Percentiles rank a stretch among this genome's conserved stretches.
Evolutionary conservation across 2,888 invertebrate genomes (phyloP).

Genomic region (Neoscelio sp.): DNA sequence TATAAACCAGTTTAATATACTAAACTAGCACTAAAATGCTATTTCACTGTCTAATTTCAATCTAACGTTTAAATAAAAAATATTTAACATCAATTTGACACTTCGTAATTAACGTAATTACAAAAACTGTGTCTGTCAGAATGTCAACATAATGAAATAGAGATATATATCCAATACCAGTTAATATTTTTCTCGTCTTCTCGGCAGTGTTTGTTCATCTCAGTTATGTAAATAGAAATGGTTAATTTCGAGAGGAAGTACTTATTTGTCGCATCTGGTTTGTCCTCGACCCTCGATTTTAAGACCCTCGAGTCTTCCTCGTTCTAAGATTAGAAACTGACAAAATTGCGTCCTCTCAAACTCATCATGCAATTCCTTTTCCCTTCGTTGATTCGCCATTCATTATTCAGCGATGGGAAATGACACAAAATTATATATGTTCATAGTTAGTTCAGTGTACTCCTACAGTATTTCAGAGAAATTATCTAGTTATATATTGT

Average conservation of each 20-base stretch:
- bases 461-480: too few relatives aligned
- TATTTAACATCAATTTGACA: slow-evolving; percentile 14
- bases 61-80: neutral
- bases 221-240: slow-evolving; percentile 62
- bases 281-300: slow-evolving; percentile 64
- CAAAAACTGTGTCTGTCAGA: slow-evolving; percentile 28
- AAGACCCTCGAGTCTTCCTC: slow-evolving; percentile 74
- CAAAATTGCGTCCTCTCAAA: slow-evolving; percentile 72
- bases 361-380: slow-evolving; percentile 62
- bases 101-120: slow-evolving; percentile 32
- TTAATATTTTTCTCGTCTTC: slow-evolving; percentile 17
- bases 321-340: slow-evolving; percentile 76
- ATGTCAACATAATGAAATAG: slow-evolving; percentile 1
- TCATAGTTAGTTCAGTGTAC: too few relatives aligned
- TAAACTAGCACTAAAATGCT: slow-evolving; percentile 1
- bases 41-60: neutral
- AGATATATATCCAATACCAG: slow-evolving; percentile 31
- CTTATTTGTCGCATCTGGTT: slow-evolving; percentile 65
- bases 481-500: too few relatives aligned
- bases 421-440: too few relatives aligned
- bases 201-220: slow-evolving; percentile 36
- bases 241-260: slow-evolving; percentile 62
- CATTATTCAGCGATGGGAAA: too few relatives aligned
- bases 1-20: too few relatives aligned
- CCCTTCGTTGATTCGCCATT: neutral